Evolutionary conservation across 2,113 vertebrate genomes (phyloP).

Genomic region (Lynx canadensis): DNA sequence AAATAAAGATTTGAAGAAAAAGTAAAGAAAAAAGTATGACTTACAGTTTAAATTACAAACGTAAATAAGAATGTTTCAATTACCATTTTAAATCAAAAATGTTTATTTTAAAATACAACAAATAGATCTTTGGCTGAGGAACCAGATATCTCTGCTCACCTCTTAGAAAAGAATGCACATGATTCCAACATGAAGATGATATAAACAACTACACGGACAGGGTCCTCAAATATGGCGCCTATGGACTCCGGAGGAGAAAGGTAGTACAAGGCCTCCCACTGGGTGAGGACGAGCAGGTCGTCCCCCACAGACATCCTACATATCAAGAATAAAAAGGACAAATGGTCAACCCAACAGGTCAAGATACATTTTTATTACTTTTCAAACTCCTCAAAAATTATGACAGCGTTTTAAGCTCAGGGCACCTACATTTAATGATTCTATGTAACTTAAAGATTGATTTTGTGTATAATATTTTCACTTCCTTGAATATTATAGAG

Average conservation of each 20-base stretch:
- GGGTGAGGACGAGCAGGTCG: constrained; percentile 89
- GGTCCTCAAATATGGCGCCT: constrained; percentile 89
- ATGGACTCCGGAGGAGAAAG: constrained; percentile 89
- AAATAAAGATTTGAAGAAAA: too few relatives aligned
- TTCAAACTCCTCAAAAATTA: constrained; percentile 16
- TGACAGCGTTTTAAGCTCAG: background rate
- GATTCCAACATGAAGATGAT: constrained; percentile 90
- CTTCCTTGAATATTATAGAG: constrained; percentile 12
- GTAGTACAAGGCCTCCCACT: constrained; percentile 89
- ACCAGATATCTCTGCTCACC: constrained; percentile 90
- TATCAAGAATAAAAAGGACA: background rate
- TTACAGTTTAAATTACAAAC: constrained; percentile 39
- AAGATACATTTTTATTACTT: background rate
- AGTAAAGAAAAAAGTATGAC: background rate
- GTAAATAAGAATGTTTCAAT: background rate
- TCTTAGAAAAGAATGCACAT: constrained; percentile 90
- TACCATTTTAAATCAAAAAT: background rate
- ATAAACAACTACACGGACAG: constrained; percentile 88
- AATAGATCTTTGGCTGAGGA: constrained; percentile 89
- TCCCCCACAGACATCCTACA: constrained; percentile 87
- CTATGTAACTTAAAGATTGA: background rate
- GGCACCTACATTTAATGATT: background rate
- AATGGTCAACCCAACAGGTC: background rate
- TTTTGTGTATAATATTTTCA: background rate
- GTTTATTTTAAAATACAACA: constrained; percentile 19